Base-by-base conservation (phyloP, 2,113 vertebrate genomes). In the Plecturocebus donacophilus region DNA sequence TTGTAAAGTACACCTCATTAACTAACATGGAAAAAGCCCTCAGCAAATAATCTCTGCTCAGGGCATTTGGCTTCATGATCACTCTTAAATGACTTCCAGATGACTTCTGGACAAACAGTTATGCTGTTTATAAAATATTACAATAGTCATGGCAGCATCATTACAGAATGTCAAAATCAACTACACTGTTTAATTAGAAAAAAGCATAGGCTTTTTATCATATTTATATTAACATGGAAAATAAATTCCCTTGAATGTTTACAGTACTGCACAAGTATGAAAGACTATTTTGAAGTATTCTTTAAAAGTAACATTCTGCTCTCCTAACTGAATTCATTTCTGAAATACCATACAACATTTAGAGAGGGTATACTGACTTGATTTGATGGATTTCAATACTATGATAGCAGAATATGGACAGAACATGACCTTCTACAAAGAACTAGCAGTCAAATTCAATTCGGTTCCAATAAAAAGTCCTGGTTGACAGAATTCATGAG, bases 51-150 rank as follows among this genome's bases (percentile, higher is more conserved):
- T 84, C 7, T 95, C 70, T 92, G 87, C 90, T 98, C 95, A 93
- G 97, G 95, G 94, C 95, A 96, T 97, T 94, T 73, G 4, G 45
- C 98, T 97, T 97, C 95, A 49, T 32, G 98, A 71, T 98, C 93
- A 96, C 49, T 87, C 52, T 80, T 84, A 98, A 99, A 99, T 98
- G 95, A 98, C 82, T 99, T 99, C 98, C 98, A 99, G 98, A 98
- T 98, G 98, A 95, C 87, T 98, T 97, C 97, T 97, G 45, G 96
- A 98, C 97, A 97, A 96, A 98, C 84, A 97, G 97, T 89, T 94
- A 73, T 20, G 88, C 91, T 97, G 95, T 96, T 97, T 97, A 98
- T 98, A 91, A 98, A 98, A 97, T 84, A 98, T 73, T 97, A 96
- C 87, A 96, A 96, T 94, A 94, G 83, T 93, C 89, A 96, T 94